phyloP scores from a whole-genome alignment of 2,888 invertebrate genomes.

The Epinotia demarniana region DNA sequence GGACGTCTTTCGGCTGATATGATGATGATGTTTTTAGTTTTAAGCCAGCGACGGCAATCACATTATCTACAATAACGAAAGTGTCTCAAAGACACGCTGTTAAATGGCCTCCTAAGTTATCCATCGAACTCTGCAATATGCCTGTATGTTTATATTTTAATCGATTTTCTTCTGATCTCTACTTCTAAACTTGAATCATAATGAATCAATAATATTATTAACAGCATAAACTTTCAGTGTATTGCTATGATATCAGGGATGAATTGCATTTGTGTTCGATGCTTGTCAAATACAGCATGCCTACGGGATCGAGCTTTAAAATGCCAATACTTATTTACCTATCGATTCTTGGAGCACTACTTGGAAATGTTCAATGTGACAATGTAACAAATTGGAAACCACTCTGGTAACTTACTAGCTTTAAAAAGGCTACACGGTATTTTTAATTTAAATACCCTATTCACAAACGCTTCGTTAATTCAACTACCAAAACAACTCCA shows the following conservation, averaged over 20 bases:
- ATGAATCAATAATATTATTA: not conserved
- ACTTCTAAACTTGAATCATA: not conserved
- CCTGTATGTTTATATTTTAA: not conserved
- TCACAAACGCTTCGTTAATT: constrained; percentile 7
- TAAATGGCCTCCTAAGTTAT: not conserved
- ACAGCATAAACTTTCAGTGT: not conserved
- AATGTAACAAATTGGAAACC: not conserved
- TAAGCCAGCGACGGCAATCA: not conserved
- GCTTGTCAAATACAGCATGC: not conserved
- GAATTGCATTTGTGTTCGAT: not conserved
- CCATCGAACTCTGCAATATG: not conserved
- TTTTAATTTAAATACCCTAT: not conserved
- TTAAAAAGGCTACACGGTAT: not conserved
- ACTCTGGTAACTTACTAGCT: not conserved
- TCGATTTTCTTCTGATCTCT: not conserved
- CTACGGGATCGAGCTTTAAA: not conserved
- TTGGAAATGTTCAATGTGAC: not conserved
- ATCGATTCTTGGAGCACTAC: not conserved
- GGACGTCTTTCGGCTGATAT: too few species aligned
- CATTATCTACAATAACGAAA: not conserved
- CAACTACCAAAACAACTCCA: constrained; percentile 5
- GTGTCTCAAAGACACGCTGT: not conserved
- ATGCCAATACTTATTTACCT: not conserved
- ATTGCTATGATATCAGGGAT: not conserved
- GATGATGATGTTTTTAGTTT: not conserved